phyloP scores from a whole-genome alignment of 2,113 vertebrate species.

The Uria aalge region DNA sequence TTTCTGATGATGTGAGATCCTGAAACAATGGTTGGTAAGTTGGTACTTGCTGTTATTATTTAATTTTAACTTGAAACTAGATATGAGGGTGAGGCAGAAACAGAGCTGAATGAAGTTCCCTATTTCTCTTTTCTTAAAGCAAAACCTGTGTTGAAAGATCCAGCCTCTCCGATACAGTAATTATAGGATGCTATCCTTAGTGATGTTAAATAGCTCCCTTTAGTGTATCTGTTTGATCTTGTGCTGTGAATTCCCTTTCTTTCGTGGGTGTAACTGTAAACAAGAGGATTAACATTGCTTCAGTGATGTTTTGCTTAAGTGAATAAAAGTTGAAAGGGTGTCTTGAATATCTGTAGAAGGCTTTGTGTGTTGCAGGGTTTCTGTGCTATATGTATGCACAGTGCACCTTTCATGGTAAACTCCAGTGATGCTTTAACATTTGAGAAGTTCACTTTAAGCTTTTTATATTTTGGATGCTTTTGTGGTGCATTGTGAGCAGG shows the following conservation, averaged over 20 bases:
- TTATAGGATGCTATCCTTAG: constrained; percentile 57
- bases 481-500: not conserved
- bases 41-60: not conserved
- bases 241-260: constrained; percentile 64
- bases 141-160: constrained; percentile 16
- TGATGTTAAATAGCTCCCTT: constrained; percentile 63
- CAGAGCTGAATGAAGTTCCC: not conserved
- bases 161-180: constrained; percentile 15
- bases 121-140: not conserved
- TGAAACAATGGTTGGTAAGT: not conserved
- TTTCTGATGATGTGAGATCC: not conserved
- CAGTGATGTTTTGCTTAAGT: constrained; percentile 55
- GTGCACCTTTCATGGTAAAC: not conserved
- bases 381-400: not conserved
- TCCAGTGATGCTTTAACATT: not conserved
- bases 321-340: constrained; percentile 49
- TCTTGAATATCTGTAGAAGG: constrained; percentile 45
- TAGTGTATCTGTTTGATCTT: constrained; percentile 51
- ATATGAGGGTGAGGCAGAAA: not conserved
- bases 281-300: constrained; percentile 66
- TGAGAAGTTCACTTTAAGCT: not conserved
- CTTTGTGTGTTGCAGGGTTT: constrained; percentile 21
- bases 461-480: constrained; percentile 10
- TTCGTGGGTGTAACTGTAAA: constrained; percentile 67
- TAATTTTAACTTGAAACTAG: not conserved